Evolutionary conservation across 2,113 vertebrate species (phyloP).

Genomic region (Malurus cyaneus): DNA sequence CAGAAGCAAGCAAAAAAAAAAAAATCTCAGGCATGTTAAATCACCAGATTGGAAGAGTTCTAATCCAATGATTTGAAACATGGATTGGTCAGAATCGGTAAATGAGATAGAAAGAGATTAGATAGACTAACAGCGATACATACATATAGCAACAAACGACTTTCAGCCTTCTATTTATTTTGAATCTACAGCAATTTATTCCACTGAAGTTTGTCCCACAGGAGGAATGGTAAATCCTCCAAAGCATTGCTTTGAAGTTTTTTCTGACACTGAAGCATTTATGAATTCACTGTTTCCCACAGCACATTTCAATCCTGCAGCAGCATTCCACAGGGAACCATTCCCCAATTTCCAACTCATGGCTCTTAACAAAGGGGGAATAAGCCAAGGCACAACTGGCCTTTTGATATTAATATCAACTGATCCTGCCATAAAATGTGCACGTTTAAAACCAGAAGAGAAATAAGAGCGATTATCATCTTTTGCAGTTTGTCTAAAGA

Average conservation of each 20-base stretch:
- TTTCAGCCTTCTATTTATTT: background rate
- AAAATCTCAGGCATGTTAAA: background rate
- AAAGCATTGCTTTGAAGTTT: background rate
- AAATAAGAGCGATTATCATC: background rate
- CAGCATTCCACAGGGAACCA: background rate
- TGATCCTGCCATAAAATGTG: background rate
- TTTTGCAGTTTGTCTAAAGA: background rate
- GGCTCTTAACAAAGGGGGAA: background rate
- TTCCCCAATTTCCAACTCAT: background rate
- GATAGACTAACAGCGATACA: no score
- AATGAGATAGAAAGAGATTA: background rate
- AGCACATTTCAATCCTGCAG: background rate
- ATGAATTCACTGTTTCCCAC: background rate
- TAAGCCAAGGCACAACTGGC: slow-evolving; percentile 1
- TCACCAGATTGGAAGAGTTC: background rate
- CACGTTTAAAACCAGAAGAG: background rate
- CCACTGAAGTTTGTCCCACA: background rate
- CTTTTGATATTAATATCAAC: background rate
- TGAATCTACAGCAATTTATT: background rate
- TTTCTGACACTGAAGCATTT: background rate
- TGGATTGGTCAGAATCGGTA: background rate
- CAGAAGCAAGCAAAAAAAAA: background rate
- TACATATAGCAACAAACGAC: background rate
- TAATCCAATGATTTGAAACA: background rate
- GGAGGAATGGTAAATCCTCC: background rate